Conservation (phyloP, 2,113 vertebrate genomes). For the Acinonyx jubatus region DNA sequence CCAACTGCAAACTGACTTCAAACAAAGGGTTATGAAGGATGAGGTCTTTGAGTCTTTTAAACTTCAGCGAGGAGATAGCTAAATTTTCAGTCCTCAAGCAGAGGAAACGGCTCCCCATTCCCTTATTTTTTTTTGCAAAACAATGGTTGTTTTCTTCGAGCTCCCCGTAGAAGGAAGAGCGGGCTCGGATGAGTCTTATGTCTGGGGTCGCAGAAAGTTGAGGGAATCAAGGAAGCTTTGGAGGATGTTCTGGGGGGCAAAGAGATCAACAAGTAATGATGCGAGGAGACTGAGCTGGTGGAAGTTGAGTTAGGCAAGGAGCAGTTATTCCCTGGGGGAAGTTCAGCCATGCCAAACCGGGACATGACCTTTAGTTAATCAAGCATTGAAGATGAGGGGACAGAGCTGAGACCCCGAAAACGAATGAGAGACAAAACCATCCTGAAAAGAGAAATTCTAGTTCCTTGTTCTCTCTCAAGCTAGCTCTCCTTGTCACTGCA, state of each 20-base stretch:
- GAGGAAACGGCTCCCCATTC: neutral
- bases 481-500: neutral
- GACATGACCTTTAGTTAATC: neutral
- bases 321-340: neutral
- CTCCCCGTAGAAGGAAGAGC: fast-evolving
- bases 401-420: neutral
- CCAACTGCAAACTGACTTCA: conserved; percentile 44
- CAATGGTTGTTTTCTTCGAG: neutral
- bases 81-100: neutral
- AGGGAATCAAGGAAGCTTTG: neutral
- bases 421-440: neutral
- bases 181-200: neutral
- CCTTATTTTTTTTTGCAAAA: neutral
- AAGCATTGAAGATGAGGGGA: neutral
- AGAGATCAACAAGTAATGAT: neutral
- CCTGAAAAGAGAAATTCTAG: neutral
- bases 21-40: conserved; percentile 1
- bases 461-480: neutral
- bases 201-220: neutral
- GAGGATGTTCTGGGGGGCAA: neutral
- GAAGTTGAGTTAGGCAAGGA: no score
- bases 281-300: fast-evolving
- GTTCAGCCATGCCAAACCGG: neutral
- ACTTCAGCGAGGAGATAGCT: neutral
- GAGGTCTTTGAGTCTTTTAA: neutral